Conservation (phyloP, 2,888 invertebrate genomes). For the Thysanoteuthis rhombus region DNA sequence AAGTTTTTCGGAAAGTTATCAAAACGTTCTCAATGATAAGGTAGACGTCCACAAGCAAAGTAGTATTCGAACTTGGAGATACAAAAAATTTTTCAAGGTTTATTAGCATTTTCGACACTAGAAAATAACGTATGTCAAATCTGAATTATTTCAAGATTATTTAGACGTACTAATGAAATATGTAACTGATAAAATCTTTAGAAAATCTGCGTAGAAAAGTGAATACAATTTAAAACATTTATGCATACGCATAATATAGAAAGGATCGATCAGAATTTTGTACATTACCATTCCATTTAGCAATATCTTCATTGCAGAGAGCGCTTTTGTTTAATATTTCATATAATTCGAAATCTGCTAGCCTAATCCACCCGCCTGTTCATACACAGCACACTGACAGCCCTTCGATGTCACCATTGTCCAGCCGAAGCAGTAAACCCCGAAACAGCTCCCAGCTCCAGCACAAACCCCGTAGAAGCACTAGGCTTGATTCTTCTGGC, state of each 20-base stretch:
- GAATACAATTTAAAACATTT: too few species aligned
- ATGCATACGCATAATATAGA: background rate
- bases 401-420: constrained; percentile 18
- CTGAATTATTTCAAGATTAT: too few species aligned
- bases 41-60: too few species aligned
- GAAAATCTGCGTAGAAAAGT: too few species aligned
- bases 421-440: constrained; percentile 26
- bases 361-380: constrained; percentile 30
- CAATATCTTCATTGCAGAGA: background rate
- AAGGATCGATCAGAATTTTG: background rate
- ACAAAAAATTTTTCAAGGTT: too few species aligned
- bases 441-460: constrained; percentile 15
- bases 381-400: constrained; percentile 30
- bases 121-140: too few species aligned
- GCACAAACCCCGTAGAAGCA: constrained; percentile 17
- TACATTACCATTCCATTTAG: background rate
- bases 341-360: constrained; percentile 13
- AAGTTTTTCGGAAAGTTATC: too few species aligned
- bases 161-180: too few species aligned
- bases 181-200: too few species aligned
- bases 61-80: too few species aligned
- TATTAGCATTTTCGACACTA: too few species aligned
- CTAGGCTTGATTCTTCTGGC: background rate
- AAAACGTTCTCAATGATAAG: too few species aligned
- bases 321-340: constrained; percentile 14